A percentile compares a stretch with the other conserved stretches of the same genome.
Evolutionary conservation across 2,113 vertebrate species (phyloP).

Genomic region (Oceanites oceanicus): DNA sequence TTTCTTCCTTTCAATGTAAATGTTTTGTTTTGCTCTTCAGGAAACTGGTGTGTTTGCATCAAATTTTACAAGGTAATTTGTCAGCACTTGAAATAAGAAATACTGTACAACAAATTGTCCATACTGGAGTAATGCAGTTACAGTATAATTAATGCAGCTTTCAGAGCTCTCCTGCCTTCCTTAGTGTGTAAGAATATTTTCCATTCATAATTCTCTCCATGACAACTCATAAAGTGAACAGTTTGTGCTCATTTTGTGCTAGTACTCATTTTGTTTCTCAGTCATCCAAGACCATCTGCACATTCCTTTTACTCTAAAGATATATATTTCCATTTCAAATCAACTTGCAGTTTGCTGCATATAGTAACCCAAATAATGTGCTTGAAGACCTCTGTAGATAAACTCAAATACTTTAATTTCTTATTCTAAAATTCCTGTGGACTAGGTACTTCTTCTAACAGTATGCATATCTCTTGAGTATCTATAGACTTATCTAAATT

Average conservation of each 20-base stretch:
- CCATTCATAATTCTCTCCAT: slow-evolving; percentile 67
- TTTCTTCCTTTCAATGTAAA: neutral
- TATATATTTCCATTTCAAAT: slow-evolving; percentile 56
- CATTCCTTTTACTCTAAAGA: slow-evolving; percentile 47
- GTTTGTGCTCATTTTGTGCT: slow-evolving; percentile 64
- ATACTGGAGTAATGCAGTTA: slow-evolving; percentile 9
- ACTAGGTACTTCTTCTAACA: neutral
- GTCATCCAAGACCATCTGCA: slow-evolving; percentile 65
- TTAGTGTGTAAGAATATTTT: slow-evolving; percentile 33
- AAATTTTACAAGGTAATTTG: neutral
- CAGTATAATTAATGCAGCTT: slow-evolving; percentile 22
- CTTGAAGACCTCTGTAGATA: slow-evolving; percentile 1
- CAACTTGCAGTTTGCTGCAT: slow-evolving; percentile 31
- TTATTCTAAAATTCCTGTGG: neutral
- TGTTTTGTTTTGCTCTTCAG: neutral
- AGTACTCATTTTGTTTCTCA: slow-evolving; percentile 49
- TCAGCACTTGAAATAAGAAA: slow-evolving; percentile 31
- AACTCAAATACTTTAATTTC: slow-evolving; percentile 3
- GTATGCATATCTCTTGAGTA: neutral
- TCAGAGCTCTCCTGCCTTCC: slow-evolving; percentile 20
- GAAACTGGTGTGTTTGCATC: neutral
- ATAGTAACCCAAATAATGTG: slow-evolving; percentile 25
- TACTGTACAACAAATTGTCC: slow-evolving; percentile 17
- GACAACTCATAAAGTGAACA: slow-evolving; percentile 65
- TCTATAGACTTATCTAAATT: neutral